These are phyloP conservation scores for Hyperoplus immaculatus DNA, from an alignment of 2,797 vertebrate species.

Conservation along the genomic window DNA sequence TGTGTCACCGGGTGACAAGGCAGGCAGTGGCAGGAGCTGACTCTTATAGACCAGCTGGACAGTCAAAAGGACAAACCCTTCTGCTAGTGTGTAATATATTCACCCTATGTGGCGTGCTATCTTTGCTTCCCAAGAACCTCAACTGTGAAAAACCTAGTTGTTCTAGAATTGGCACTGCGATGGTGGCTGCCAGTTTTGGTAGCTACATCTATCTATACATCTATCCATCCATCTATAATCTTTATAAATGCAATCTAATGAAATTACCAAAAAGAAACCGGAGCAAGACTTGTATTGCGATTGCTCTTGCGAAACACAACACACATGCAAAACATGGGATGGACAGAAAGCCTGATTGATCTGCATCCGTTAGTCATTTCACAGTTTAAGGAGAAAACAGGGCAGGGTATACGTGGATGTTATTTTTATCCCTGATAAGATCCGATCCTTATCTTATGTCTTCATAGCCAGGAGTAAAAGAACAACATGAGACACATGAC, in stretches of 20 bases:
- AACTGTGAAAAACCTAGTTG: background rate
- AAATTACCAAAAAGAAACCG: background rate
- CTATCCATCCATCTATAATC: too few relatives aligned
- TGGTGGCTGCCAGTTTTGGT: too few relatives aligned
- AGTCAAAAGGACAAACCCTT: conserved; percentile 30
- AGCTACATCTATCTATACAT: too few relatives aligned
- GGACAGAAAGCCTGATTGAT: conserved; percentile 39
- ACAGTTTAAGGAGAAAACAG: conserved; percentile 46
- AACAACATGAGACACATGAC: conserved; percentile 43
- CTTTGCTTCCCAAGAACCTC: background rate
- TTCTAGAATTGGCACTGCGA: too few relatives aligned
- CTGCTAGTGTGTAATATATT: background rate
- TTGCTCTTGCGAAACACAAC: too few relatives aligned
- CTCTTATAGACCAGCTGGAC: conserved; percentile 53
- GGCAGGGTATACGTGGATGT: conserved; percentile 53
- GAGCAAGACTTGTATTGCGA: too few relatives aligned
- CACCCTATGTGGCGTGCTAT: background rate
- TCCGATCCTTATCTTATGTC: conserved; percentile 71
- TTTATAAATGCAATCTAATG: background rate
- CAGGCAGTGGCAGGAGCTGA: conserved; percentile 33
- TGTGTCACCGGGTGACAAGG: conserved; percentile 36
- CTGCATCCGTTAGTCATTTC: conserved; percentile 21
- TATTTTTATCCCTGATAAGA: conserved; percentile 55
- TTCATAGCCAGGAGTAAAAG: conserved; percentile 65
- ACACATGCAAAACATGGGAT: conserved; percentile 16